phyloP scores from a whole-genome alignment of 2,888 invertebrate genomes.

The Alitta virens region DNA sequence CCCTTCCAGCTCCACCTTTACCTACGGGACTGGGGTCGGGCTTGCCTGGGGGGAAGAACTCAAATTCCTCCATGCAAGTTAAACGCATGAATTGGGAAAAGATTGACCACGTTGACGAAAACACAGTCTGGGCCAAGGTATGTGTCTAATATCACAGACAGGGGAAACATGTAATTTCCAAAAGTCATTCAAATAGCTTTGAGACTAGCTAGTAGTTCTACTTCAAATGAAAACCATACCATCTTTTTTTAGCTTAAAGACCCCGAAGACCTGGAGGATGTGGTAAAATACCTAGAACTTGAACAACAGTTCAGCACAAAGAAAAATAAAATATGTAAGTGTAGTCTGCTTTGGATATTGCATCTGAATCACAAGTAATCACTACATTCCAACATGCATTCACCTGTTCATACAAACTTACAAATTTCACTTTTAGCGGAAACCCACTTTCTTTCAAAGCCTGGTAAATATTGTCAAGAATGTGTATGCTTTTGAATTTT shows the following conservation, averaged over 20 bases:
- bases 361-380: neutral
- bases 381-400: too few species aligned
- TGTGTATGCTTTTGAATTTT: too few species aligned
- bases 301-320: conserved; percentile 53
- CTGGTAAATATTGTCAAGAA: too few species aligned
- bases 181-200: neutral
- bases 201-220: too few species aligned
- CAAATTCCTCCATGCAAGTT: conserved; percentile 32
- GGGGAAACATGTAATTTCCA: neutral
- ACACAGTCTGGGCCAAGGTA: conserved; percentile 56
- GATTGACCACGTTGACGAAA: conserved; percentile 43
- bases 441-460: too few species aligned
- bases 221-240: neutral
- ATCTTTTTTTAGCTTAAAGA: conserved; percentile 38
- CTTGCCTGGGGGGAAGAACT: too few species aligned
- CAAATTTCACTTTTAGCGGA: too few species aligned
- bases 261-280: conserved; percentile 43
- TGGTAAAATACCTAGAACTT: conserved; percentile 52
- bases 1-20: conserved; percentile 15
- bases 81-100: conserved; percentile 57
- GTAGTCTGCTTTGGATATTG: neutral
- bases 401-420: too few species aligned
- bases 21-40: conserved; percentile 19
- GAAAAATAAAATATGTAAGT: conserved; percentile 24
- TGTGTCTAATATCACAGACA: neutral